phyloP scores from a whole-genome alignment of 2,888 invertebrate species.

The Vanessa cardui region DNA sequence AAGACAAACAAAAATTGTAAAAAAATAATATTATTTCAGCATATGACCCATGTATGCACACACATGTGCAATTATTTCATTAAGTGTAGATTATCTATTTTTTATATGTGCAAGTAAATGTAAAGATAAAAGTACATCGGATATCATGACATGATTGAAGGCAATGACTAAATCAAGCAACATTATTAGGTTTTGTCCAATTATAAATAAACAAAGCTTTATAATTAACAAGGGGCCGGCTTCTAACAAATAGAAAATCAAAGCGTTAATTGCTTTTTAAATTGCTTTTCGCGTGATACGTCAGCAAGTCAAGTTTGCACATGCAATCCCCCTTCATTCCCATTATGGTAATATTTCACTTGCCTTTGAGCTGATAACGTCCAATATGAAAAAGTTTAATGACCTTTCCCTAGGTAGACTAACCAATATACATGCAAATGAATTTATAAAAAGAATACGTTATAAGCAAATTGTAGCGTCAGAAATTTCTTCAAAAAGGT shows the following conservation, averaged over 20 bases:
- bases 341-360: slow-evolving; percentile 11
- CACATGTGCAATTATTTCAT: too few species aligned
- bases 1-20: too few species aligned
- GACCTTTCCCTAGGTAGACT: slow-evolving; percentile 4
- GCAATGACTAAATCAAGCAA: too few species aligned
- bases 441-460: slow-evolving; percentile 6
- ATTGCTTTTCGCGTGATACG: slow-evolving; percentile 9
- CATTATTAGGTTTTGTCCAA: too few species aligned
- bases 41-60: too few species aligned
- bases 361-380: slow-evolving; percentile 5
- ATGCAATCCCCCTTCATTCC: slow-evolving; percentile 2
- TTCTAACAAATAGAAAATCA: neutral
- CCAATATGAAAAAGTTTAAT: slow-evolving; percentile 6
- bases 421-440: slow-evolving; percentile 27
- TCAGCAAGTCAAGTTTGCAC: neutral
- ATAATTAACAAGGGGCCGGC: too few species aligned
- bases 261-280: neutral
- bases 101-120: too few species aligned
- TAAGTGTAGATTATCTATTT: too few species aligned
- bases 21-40: too few species aligned
- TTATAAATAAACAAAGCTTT: too few species aligned
- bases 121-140: too few species aligned
- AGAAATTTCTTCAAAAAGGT: slow-evolving; percentile 1
- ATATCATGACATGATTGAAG: too few species aligned
- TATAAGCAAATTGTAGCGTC: neutral